A percentile compares a stretch with the other conserved stretches of the same genome.
Conservation (phyloP, 2,113 vertebrate genomes). For the Cisticola juncidis region DNA sequence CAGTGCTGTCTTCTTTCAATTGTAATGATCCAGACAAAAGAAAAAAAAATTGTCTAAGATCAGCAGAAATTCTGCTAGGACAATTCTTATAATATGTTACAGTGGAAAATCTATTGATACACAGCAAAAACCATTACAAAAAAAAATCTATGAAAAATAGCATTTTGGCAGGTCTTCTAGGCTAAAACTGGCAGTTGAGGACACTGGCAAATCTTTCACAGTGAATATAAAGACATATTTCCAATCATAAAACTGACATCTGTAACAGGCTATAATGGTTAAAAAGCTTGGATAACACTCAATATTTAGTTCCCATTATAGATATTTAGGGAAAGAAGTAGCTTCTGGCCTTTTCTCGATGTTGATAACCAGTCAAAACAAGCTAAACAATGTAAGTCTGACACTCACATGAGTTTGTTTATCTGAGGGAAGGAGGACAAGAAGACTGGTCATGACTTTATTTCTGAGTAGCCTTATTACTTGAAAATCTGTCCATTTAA, state of each 20-base stretch:
- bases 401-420: not conserved
- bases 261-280: not conserved
- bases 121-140: not conserved
- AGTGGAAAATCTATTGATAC: not conserved
- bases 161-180: not conserved
- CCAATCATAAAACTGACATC: not conserved
- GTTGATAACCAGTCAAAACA: not conserved
- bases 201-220: not conserved
- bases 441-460: not conserved
- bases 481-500: slow-evolving; percentile 20
- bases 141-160: not conserved
- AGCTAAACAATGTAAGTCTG: not conserved
- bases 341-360: not conserved
- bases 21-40: not conserved
- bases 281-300: not conserved
- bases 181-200: not conserved
- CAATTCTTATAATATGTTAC: not conserved
- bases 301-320: not conserved
- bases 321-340: not conserved
- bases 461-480: not conserved
- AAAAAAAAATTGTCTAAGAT: not conserved
- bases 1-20: not conserved
- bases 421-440: not conserved
- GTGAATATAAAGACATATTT: not conserved
- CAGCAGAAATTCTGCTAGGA: not conserved